phyloP scores from a whole-genome alignment of 2,113 vertebrate genomes.

The Phoxinus phoxinus region DNA sequence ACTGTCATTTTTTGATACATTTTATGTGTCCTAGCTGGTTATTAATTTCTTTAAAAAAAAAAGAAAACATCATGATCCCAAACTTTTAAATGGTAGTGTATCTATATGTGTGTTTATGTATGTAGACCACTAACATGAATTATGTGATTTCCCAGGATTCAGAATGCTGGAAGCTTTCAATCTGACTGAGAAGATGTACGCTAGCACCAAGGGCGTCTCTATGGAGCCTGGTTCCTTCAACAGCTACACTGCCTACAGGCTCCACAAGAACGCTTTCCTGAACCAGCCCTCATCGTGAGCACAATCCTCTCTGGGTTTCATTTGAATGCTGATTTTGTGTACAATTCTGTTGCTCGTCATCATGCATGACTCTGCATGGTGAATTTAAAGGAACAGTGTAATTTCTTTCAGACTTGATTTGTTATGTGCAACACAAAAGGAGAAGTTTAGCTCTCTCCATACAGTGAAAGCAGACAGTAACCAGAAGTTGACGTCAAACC shows the following conservation, averaged over 20 bases:
- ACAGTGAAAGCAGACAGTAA: conserved; percentile 3
- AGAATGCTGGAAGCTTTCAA: conserved; percentile 97
- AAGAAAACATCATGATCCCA: no score
- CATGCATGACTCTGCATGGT: not conserved
- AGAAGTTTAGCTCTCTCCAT: not conserved
- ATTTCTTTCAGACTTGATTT: not conserved
- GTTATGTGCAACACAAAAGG: not conserved
- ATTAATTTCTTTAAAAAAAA: no score
- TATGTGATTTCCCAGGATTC: conserved; percentile 82
- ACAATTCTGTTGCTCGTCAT: not conserved
- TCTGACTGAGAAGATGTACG: conserved; percentile 91
- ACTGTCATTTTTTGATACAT: not conserved
- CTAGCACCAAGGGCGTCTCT: conserved; percentile 86
- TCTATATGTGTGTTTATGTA: not conserved
- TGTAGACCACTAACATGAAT: not conserved
- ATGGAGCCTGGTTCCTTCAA: conserved; percentile 96
- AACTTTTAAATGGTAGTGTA: not conserved
- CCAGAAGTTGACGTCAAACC: not conserved
- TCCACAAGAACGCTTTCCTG: conserved; percentile 91
- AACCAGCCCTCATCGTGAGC: conserved; percentile 89
- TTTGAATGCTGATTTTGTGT: not conserved
- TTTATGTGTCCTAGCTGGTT: not conserved
- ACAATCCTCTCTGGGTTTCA: not conserved
- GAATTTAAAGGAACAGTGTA: not conserved
- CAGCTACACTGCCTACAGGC: conserved; percentile 86